Conservation (phyloP, 2,888 invertebrate species). For the Zeuzera pyrina region DNA sequence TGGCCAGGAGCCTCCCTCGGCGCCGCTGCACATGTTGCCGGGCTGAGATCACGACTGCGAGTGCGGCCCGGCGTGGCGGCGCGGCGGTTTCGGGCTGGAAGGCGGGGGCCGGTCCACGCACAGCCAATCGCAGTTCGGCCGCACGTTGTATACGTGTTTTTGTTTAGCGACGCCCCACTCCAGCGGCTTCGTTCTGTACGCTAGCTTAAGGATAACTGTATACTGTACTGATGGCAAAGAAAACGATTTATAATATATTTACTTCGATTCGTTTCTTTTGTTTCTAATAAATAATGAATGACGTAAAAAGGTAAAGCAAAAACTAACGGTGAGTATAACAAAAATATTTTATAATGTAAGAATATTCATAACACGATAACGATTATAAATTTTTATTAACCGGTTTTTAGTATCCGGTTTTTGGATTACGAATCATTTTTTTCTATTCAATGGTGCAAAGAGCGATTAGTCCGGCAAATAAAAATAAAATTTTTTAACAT, state of each 20-base stretch:
- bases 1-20: constrained; percentile 66
- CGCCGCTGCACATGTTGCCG: constrained; percentile 66
- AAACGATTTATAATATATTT: constrained; percentile 12
- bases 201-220: constrained; percentile 57
- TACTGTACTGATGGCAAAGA: constrained; percentile 42
- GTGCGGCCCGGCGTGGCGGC: constrained; percentile 29
- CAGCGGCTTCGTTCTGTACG: constrained; percentile 51
- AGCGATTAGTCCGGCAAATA: too few relatives aligned
- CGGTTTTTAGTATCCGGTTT: too few relatives aligned
- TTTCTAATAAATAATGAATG: constrained; percentile 5
- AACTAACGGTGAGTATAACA: neutral
- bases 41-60: constrained; percentile 42
- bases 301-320: neutral
- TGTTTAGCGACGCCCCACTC: constrained; percentile 73
- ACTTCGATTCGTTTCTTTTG: constrained; percentile 6
- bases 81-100: constrained; percentile 20
- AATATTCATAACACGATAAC: too few relatives aligned
- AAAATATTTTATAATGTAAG: neutral
- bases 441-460: too few relatives aligned
- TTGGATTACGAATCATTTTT: too few relatives aligned
- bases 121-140: constrained; percentile 48
- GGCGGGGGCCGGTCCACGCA: constrained; percentile 16
- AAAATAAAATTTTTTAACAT: too few relatives aligned
- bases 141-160: constrained; percentile 67
- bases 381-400: too few relatives aligned